Evolutionary conservation across 2,888 invertebrate genomes (phyloP).

Genomic region (Escarpia spicata): DNA sequence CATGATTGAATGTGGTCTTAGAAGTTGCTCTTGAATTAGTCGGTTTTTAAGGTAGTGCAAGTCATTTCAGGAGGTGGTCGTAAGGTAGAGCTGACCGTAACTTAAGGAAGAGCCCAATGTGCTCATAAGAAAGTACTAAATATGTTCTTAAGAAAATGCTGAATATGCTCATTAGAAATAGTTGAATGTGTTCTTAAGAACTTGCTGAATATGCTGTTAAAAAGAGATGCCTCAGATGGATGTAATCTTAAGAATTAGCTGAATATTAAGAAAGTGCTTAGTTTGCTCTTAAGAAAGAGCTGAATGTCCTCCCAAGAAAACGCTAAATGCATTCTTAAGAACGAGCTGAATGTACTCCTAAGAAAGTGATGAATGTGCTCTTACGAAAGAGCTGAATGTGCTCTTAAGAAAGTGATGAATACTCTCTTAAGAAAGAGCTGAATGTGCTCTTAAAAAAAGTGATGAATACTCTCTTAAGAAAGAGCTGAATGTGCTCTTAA

Average conservation of each 20-base stretch:
- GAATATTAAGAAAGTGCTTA: neutral
- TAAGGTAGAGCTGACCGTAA: neutral
- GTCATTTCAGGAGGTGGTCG: neutral
- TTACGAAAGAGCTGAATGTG: neutral
- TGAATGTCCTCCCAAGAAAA: neutral
- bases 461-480: neutral
- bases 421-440: neutral
- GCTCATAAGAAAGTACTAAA: no score
- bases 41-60: neutral
- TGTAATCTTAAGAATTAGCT: neutral
- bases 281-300: neutral
- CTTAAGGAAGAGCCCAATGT: neutral
- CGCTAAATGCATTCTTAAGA: neutral
- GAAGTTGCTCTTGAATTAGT: neutral
- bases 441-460: no score
- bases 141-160: no score
- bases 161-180: no score
- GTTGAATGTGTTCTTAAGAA: neutral
- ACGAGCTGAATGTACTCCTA: neutral
- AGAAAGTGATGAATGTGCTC: neutral
- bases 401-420: neutral
- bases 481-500: neutral
- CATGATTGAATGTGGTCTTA: neutral
- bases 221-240: no score
- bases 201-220: neutral